These are phyloP conservation scores for Anticlea derivata DNA, from an alignment of 2,888 invertebrate species.

Conservation along the genomic window DNA sequence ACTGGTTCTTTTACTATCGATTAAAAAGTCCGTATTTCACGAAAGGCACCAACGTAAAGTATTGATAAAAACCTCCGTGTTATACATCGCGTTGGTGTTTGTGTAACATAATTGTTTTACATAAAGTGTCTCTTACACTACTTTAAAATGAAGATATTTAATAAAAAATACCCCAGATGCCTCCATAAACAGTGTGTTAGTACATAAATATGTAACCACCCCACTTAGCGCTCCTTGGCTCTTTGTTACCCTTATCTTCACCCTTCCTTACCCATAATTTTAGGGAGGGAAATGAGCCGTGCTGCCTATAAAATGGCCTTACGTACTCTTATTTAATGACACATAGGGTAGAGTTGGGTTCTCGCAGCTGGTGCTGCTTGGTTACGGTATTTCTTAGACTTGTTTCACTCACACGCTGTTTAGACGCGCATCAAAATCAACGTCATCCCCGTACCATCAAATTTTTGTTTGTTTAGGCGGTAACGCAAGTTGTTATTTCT, in stretches of 20 bases:
- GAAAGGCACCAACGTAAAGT: too few relatives aligned
- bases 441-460: too few relatives aligned
- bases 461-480: too few relatives aligned
- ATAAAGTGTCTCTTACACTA: background rate
- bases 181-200: slow-evolving; percentile 29
- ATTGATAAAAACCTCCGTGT: too few relatives aligned
- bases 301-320: slow-evolving; percentile 35
- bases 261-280: slow-evolving; percentile 43
- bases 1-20: too few relatives aligned
- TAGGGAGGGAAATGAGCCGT: slow-evolving; percentile 42
- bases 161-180: slow-evolving; percentile 10
- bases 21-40: too few relatives aligned
- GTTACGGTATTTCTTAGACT: slow-evolving; percentile 8
- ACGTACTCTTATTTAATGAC: slow-evolving; percentile 28
- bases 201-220: slow-evolving; percentile 39
- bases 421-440: too few relatives aligned
- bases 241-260: slow-evolving; percentile 38
- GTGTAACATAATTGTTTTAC: too few relatives aligned
- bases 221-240: slow-evolving; percentile 36
- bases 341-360: slow-evolving; percentile 16
- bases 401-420: background rate
- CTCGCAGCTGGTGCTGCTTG: slow-evolving; percentile 14
- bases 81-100: too few relatives aligned
- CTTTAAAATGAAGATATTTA: slow-evolving; percentile 7
- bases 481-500: too few relatives aligned